Evolutionary conservation across 2,113 vertebrate species (phyloP).

Genomic region (Todiramphus chloris): DNA sequence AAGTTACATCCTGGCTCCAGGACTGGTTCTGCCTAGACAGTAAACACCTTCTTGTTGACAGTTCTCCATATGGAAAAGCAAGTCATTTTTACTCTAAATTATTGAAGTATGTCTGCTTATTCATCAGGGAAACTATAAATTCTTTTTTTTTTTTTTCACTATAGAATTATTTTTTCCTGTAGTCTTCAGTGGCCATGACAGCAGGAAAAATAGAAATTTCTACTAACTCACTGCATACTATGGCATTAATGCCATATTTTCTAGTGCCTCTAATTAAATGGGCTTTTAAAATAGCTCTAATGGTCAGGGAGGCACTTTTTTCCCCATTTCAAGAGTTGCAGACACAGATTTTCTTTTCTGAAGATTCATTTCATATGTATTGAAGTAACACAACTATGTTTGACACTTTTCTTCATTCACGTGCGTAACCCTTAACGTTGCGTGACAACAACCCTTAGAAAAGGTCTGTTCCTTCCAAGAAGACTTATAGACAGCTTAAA

Average conservation of each 20-base stretch:
- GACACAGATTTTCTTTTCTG: background rate
- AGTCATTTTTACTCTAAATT: background rate
- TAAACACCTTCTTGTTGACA: constrained; percentile 38
- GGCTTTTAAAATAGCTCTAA: background rate
- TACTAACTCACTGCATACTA: background rate
- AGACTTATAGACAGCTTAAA: background rate
- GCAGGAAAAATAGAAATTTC: background rate
- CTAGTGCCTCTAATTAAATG: background rate
- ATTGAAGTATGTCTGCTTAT: background rate
- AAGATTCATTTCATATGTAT: background rate
- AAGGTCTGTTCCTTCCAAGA: background rate
- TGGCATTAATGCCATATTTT: background rate
- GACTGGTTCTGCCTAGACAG: constrained; percentile 27
- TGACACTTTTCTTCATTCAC: background rate
- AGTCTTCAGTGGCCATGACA: background rate
- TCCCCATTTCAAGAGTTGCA: background rate
- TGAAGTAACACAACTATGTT: background rate
- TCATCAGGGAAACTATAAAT: background rate
- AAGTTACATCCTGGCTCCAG: background rate
- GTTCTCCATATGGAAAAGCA: background rate
- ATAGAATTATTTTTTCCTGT: background rate
- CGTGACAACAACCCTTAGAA: background rate
- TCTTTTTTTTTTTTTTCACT: background rate
- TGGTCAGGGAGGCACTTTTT: background rate
- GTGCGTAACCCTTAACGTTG: background rate